A percentile compares a stretch with the other conserved stretches of the same genome.
Evolutionary conservation across 2,797 vertebrate genomes (phyloP).

Genomic region (Valencia hispanica): DNA sequence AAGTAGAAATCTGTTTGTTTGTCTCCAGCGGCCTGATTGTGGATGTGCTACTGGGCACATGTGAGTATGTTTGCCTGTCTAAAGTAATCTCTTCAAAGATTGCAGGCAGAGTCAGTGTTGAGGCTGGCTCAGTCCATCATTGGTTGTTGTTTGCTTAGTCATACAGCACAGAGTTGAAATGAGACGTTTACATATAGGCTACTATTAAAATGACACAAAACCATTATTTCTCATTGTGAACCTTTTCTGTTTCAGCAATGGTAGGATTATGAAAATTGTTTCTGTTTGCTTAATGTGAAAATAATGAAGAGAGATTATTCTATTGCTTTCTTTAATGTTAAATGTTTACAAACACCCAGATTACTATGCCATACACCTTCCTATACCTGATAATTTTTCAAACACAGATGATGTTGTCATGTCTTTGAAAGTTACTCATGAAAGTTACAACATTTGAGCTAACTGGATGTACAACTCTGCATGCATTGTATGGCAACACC

Average conservation of each 20-base stretch:
- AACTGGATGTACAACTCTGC: too few species aligned
- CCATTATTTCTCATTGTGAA: neutral
- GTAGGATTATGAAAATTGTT: too few species aligned
- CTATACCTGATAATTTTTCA: too few species aligned
- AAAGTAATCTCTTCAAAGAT: conserved; percentile 58
- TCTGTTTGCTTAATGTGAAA: too few species aligned
- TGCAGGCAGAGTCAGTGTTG: conserved; percentile 30
- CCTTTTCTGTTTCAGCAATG: neutral
- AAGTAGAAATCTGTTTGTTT: neutral
- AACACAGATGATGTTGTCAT: too few species aligned
- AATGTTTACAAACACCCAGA: too few species aligned
- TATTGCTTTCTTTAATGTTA: too few species aligned
- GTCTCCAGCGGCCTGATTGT: neutral
- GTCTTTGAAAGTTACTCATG: too few species aligned
- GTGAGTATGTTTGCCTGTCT: conserved; percentile 39
- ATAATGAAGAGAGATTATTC: too few species aligned
- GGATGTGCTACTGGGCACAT: neutral
- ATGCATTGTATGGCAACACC: too few species aligned
- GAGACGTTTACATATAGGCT: neutral
- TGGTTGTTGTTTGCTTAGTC: neutral
- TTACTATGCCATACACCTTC: too few species aligned
- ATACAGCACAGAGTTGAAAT: neutral
- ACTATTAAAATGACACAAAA: neutral
- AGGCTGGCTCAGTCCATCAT: conserved; percentile 30
- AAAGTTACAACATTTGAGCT: too few species aligned